A percentile compares a stretch with the other conserved stretches of the same genome.
These are phyloP conservation scores for Rhodophaea formosa DNA, from an alignment of 2,888 invertebrate genomes.

Conservation along the genomic window DNA sequence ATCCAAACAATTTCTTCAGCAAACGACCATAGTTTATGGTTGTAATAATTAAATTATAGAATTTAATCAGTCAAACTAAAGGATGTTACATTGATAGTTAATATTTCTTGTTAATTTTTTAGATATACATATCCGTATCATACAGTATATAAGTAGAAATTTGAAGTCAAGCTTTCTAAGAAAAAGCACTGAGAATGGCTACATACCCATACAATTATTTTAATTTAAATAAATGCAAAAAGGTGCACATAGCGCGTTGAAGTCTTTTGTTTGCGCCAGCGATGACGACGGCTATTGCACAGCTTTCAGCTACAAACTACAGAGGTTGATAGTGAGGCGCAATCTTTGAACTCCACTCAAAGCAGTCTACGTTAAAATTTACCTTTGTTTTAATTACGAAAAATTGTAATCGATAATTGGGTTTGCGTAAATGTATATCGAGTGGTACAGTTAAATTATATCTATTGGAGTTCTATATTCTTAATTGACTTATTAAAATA, in stretches of 20 bases:
- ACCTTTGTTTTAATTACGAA: neutral
- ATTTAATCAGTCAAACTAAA: no score
- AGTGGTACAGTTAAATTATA: constrained; percentile 17
- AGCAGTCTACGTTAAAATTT: neutral
- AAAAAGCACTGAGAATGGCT: no score
- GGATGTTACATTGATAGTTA: no score
- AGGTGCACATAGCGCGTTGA: constrained; percentile 41
- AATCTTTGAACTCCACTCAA: neutral
- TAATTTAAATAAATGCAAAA: neutral
- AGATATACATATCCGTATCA: no score
- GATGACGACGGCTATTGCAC: neutral
- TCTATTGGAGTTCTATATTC: constrained; percentile 46
- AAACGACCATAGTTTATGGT: no score
- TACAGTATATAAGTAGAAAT: no score
- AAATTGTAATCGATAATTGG: neutral
- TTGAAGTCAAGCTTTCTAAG: no score
- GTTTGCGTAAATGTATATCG: neutral
- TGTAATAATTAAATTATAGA: no score
- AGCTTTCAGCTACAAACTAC: neutral
- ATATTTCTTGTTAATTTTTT: no score
- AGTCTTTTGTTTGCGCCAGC: constrained; percentile 43
- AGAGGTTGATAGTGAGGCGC: neutral
- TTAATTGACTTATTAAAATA: constrained; percentile 53
- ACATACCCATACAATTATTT: no score
- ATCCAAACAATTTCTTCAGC: no score